Evolutionary conservation across 2,888 invertebrate genomes (phyloP), one percentile per base, ranked within the genome.

Genomic region (Phymatocera aterrima): DNA sequence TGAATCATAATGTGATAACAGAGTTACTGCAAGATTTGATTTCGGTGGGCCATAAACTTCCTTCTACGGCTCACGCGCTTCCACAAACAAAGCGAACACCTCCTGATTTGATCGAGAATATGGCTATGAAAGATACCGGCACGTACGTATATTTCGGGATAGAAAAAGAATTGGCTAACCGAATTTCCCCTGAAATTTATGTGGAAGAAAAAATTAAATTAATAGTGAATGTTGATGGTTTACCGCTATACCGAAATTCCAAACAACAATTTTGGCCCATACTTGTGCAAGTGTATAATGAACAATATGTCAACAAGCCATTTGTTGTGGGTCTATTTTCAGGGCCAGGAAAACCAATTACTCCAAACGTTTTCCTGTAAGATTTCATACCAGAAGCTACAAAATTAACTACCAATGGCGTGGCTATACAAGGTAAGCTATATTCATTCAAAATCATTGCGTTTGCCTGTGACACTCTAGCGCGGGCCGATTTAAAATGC

Each of bases 311-410:
- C 10, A 57, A 31, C 21, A 51, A 57, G 43, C 75, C 75, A 24
- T 75, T 78, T 34, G 31, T 72, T 5, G 79, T 72, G 15, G 43
- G 70, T 31, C 61, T 70, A 31, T 78, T 34, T 75, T 78, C 48
- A 28, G 81, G 81, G 0, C 77, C 77, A 18, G 65, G 79, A 28
- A 81, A 80, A n/a, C 81, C 80, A 21, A 37, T 28, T 18, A 77
- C 21, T 64, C 78, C 68, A 10, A 77, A 43, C n/a, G 79, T 80
- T 21, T 80, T 60, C 46, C 68, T 81, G 10, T 10, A 79, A 15
- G 79, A 81, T 78, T 79, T 78, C 72, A 70, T 81, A 0, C 1
- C 21, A 28, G 81, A 81, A 80, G 46, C 78, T 8, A 75, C 60
- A 37, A 1, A 51, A 65, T 64, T 79, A 37, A 79, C 61, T n/a